Evolutionary conservation across 2,797 vertebrate species (phyloP).

Genomic region (Lepus townsendii): DNA sequence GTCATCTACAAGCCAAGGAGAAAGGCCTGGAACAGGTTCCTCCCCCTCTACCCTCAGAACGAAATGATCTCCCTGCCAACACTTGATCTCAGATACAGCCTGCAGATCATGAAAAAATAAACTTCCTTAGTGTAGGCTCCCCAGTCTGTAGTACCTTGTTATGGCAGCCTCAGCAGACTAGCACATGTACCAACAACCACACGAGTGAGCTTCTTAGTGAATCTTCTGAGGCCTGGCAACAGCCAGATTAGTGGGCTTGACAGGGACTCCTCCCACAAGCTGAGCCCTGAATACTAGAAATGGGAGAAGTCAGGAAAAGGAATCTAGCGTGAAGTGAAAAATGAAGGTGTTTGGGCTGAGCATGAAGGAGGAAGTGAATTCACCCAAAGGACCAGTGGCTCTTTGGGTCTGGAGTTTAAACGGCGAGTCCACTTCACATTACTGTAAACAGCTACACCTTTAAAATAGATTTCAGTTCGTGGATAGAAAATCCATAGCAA

Average conservation of each 20-base stretch:
- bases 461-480: not conserved
- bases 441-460: not conserved
- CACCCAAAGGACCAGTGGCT: not conserved
- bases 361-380: not conserved
- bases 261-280: not conserved
- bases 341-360: not conserved
- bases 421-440: not conserved
- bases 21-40: not conserved
- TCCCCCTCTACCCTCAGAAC: not conserved
- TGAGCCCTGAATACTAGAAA: not conserved
- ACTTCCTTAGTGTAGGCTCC: not conserved
- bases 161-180: not conserved
- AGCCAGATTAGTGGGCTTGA: not conserved
- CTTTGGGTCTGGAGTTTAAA: constrained; percentile 8
- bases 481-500: not conserved
- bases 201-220: not conserved
- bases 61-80: not conserved
- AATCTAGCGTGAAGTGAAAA: not conserved
- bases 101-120: not conserved
- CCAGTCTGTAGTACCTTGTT: not conserved
- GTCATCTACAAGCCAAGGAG: not conserved
- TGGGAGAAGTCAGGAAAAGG: not conserved
- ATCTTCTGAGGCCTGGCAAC: not conserved
- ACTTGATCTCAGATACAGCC: not conserved
- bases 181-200: not conserved